Conservation (phyloP, 2,113 vertebrate species). For the Toxotes chatareus region DNA sequence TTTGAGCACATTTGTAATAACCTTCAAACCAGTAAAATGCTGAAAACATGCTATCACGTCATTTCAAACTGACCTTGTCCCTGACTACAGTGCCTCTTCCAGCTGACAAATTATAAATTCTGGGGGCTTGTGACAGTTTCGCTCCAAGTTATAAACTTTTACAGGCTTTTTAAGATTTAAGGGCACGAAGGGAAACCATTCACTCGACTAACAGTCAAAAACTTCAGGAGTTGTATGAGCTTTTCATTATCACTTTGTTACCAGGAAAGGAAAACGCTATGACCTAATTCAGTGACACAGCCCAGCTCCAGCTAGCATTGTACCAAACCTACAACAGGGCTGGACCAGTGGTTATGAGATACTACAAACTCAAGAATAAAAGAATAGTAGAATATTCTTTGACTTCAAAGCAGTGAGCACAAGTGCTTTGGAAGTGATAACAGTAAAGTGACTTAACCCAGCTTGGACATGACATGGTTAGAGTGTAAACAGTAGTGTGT, state of each 20-base stretch:
- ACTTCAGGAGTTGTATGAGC: background rate
- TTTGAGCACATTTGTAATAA: too few relatives aligned
- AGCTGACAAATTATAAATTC: background rate
- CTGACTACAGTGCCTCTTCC: background rate
- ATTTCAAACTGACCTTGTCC: background rate
- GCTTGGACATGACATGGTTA: conserved; percentile 56
- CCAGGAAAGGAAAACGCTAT: background rate
- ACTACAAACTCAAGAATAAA: background rate
- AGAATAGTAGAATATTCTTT: background rate
- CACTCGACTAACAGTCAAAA: background rate
- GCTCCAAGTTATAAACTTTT: background rate
- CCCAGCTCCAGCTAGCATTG: background rate
- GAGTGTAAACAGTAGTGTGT: conserved; percentile 33
- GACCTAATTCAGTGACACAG: background rate
- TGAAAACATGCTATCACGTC: too few relatives aligned
- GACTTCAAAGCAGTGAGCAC: background rate
- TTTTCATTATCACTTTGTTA: background rate
- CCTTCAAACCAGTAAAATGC: too few relatives aligned
- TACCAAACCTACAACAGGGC: background rate
- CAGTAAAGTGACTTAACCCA: conserved; percentile 42
- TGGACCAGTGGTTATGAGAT: background rate
- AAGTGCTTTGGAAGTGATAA: conserved; percentile 5
- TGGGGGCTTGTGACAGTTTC: background rate
- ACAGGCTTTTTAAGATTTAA: background rate
- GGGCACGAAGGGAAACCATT: too few relatives aligned